Evolutionary conservation across 2,113 vertebrate species (phyloP).

Genomic region (Lonchura striata): DNA sequence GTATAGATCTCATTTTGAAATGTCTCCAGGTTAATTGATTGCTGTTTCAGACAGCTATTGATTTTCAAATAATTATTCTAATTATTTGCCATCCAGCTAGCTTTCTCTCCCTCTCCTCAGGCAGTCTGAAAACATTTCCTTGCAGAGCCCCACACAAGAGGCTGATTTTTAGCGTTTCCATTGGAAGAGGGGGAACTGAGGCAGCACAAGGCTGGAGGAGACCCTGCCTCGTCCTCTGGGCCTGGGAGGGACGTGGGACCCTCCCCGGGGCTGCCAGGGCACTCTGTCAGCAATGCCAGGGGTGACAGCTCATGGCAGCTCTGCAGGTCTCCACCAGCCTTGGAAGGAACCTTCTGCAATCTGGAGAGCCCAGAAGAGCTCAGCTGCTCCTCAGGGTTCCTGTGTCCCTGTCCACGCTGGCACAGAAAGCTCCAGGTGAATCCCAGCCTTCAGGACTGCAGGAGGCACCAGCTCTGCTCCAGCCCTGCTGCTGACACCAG

Average conservation of each 20-base stretch:
- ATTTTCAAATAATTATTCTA: slow-evolving; percentile 47
- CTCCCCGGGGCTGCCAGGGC: neutral
- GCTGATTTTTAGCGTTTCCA: neutral
- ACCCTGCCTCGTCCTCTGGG: neutral
- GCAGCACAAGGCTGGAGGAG: neutral
- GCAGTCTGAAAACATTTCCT: neutral
- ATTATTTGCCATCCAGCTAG: neutral
- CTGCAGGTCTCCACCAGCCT: neutral
- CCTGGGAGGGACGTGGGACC: neutral
- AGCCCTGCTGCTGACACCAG: neutral
- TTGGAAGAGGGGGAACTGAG: neutral
- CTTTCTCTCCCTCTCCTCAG: neutral
- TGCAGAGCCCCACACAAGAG: neutral
- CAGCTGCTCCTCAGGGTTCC: neutral
- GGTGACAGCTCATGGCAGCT: neutral
- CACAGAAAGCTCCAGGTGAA: neutral
- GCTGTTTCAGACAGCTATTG: slow-evolving; percentile 17
- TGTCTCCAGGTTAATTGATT: slow-evolving; percentile 3
- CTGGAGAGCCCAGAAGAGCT: neutral
- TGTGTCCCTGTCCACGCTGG: neutral
- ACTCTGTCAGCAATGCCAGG: neutral
- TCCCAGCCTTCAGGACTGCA: neutral
- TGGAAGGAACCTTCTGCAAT: neutral
- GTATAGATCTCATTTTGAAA: neutral
- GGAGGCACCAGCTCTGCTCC: neutral